Evolutionary conservation across 2,888 invertebrate genomes (phyloP), one percentile per base, ranked within the genome.

Genomic region (Rhyacophila evoluta): DNA sequence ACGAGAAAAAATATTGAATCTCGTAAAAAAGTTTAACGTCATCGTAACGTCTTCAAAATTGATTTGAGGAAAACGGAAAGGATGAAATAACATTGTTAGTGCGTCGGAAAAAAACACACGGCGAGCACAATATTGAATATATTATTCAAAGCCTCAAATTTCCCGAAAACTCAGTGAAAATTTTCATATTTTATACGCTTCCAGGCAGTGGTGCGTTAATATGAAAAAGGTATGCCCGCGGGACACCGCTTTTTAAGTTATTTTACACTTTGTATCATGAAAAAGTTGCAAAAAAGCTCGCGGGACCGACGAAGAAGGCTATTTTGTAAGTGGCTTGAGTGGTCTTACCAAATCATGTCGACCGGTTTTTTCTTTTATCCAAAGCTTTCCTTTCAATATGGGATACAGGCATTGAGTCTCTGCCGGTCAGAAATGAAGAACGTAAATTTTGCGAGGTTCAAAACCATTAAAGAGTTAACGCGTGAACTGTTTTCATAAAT

Each of bases 201-300:
- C 55, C 55, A 15, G 55, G 19, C 55, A 2, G 55, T 19, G 19
- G 55, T 55, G 55, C 25, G 55, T 55, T 55, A 55, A 55, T 55
- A 55, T 25, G 25, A 55, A 55, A 55, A 55, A 55, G 55, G 55
- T 55, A 55, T 55, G 25, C 55, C 55, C 55, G 19, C 25, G 55
- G 19, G 55, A 55, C 55, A 19, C 5, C 8, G 55, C 19, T 55
- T 55, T 55, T 55, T 55, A 55, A 55, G 55, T 55, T 55, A 55
- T 55, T 55, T 55, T 55, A 55, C 55, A 55, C 55, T 55, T 55
- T 55, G 55, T 55, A 55, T 55, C 55, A 55, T 55, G 55, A 55
- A 55, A 55, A 55, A 55, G 55, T 55, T 55, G 55, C 55, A 55
- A 55, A 55, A 55, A 55, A 55, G 25, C 55, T 55, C 55, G 19